Evolutionary conservation across 1,140 invertebrate genomes (phyloP).

Genomic region (Thalassaphorura encarpata): DNA sequence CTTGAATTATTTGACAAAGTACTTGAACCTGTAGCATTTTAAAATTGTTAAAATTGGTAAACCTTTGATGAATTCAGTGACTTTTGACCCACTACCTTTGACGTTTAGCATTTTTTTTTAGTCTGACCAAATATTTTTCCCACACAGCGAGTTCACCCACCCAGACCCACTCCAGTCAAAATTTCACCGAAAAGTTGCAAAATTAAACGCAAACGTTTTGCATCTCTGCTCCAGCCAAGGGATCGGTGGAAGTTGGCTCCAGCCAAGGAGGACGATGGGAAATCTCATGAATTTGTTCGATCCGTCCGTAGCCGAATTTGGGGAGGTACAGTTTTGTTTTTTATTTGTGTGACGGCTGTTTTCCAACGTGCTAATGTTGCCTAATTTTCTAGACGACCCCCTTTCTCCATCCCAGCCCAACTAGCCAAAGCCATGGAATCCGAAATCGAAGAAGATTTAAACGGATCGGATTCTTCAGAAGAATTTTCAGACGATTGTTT

Average conservation of each 20-base stretch:
- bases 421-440: slow-evolving; percentile 49
- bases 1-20: not conserved
- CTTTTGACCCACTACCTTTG: not conserved
- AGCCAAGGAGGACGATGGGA: slow-evolving; percentile 58
- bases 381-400: slow-evolving; percentile 42
- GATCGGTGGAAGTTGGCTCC: slow-evolving; percentile 45
- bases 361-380: slow-evolving; percentile 35
- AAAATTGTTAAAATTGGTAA: not conserved
- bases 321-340: slow-evolving; percentile 47
- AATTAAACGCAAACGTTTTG: slow-evolving; percentile 69
- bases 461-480: slow-evolving; percentile 20
- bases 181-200: slow-evolving; percentile 60
- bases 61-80: not conserved
- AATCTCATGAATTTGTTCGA: slow-evolving; percentile 62
- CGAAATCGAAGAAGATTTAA: slow-evolving; percentile 31
- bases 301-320: slow-evolving; percentile 51
- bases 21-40: too few relatives aligned
- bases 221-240: slow-evolving; percentile 67
- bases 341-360: slow-evolving; percentile 29
- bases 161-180: slow-evolving; percentile 54
- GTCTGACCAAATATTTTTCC: slow-evolving; percentile 18
- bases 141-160: slow-evolving; percentile 59
- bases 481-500: slow-evolving; percentile 27
- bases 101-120: too few relatives aligned
- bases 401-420: slow-evolving; percentile 47